Conservation (phyloP, 2,797 vertebrate species). For the Remorina albescens region DNA sequence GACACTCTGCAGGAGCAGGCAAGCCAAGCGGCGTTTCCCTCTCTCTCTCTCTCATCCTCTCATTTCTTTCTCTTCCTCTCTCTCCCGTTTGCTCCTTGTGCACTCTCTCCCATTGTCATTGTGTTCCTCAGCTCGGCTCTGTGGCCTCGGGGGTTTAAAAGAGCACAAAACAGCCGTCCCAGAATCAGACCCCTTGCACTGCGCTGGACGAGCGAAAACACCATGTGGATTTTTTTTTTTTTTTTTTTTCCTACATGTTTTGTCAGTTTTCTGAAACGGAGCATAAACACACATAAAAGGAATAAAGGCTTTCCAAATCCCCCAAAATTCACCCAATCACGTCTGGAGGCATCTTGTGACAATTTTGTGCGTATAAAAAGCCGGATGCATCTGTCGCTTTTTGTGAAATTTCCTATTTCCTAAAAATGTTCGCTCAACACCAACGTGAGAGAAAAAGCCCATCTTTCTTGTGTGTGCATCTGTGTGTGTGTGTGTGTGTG, state of each 20-base stretch:
- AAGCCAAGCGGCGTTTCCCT: slow-evolving; percentile 56
- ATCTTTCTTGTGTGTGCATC: slow-evolving; percentile 1
- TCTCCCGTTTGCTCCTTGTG: slow-evolving; percentile 28
- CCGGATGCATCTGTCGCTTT: not conserved
- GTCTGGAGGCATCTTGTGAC: not conserved
- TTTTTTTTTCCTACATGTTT: too few species aligned
- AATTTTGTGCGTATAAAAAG: not conserved
- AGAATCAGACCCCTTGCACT: slow-evolving; percentile 43
- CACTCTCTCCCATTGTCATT: slow-evolving; percentile 70
- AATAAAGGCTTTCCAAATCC: not conserved
- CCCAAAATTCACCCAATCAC: too few species aligned
- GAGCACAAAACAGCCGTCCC: slow-evolving; percentile 54
- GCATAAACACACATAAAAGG: not conserved
- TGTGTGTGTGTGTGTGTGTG: slow-evolving; percentile 50
- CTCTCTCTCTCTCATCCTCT: slow-evolving; percentile 48
- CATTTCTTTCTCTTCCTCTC: slow-evolving; percentile 53
- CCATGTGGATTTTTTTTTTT: not conserved
- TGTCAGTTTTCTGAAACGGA: not conserved
- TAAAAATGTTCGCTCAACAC: not conserved
- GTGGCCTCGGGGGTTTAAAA: slow-evolving; percentile 78
- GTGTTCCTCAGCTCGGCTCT: slow-evolving; percentile 67
- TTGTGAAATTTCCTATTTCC: not conserved
- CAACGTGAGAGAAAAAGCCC: too few species aligned
- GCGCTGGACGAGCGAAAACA: slow-evolving; percentile 2
- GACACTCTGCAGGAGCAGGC: slow-evolving; percentile 78